Conservation (phyloP, 2,797 vertebrate species). For the Delichon dasypus region DNA sequence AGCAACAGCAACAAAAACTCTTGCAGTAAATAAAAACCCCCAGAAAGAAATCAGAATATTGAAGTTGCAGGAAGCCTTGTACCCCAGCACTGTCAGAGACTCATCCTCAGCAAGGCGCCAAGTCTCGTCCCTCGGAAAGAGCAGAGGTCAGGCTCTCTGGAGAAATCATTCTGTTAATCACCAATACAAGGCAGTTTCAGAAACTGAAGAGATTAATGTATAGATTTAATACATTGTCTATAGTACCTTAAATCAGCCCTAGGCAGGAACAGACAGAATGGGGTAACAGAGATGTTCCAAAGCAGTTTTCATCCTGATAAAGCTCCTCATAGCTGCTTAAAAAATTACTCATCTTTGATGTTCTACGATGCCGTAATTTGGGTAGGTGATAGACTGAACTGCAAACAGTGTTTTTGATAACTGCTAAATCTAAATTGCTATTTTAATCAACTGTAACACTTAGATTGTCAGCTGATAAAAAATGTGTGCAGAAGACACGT, state of each 20-base stretch:
- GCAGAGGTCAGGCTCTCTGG: background rate
- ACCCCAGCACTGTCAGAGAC: background rate
- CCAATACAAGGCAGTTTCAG: background rate
- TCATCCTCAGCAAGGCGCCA: background rate
- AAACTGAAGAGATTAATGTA: background rate
- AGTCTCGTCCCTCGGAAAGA: background rate
- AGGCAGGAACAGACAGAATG: background rate
- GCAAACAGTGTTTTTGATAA: constrained; percentile 42
- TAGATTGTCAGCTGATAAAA: constrained; percentile 52
- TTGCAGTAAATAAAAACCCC: background rate
- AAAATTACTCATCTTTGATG: constrained; percentile 21
- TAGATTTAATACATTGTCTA: background rate
- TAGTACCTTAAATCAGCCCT: background rate
- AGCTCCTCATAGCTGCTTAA: background rate
- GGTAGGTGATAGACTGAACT: constrained; percentile 52
- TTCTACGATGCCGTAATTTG: constrained; percentile 22
- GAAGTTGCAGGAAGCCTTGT: background rate
- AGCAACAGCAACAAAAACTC: background rate
- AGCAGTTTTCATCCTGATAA: background rate
- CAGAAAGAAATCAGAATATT: background rate
- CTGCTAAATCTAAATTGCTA: constrained; percentile 48
- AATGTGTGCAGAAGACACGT: constrained; percentile 19
- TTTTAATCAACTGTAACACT: constrained; percentile 45
- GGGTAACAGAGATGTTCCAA: background rate
- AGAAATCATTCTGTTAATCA: background rate